A percentile compares a stretch with the other conserved stretches of the same genome.
Evolutionary conservation across 2,113 vertebrate genomes (phyloP).

Genomic region (Eulemur rufifrons): DNA sequence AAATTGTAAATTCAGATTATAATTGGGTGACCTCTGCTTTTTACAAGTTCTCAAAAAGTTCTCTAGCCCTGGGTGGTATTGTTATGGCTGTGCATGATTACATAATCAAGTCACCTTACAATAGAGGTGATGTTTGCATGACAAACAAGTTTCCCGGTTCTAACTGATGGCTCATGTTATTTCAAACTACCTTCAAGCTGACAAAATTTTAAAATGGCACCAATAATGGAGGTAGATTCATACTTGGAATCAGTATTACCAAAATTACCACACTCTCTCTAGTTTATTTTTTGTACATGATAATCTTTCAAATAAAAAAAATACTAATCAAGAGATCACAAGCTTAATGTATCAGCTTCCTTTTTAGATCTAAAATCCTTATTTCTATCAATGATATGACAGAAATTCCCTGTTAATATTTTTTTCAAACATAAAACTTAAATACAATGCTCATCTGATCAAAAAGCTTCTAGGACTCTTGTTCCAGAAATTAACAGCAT

Average conservation of each 20-base stretch:
- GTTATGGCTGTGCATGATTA: not conserved
- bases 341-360: not conserved
- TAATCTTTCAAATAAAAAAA: not conserved
- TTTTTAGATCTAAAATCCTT: not conserved
- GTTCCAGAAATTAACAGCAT: not conserved
- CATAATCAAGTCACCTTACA: not conserved
- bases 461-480: not conserved
- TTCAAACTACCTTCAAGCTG: not conserved
- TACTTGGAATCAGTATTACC: not conserved
- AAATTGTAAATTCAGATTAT: constrained; percentile 15
- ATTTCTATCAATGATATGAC: not conserved
- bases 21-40: not conserved
- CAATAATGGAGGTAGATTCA: not conserved
- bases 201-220: not conserved
- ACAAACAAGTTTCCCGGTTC: not conserved
- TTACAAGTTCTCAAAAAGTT: constrained; percentile 1
- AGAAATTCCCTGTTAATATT: not conserved
- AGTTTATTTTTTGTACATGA: not conserved
- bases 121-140: not conserved
- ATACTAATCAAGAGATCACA: not conserved
- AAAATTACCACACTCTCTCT: not conserved
- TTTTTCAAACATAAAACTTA: constrained; percentile 21
- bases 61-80: not conserved
- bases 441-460: not conserved
- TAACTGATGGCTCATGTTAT: not conserved